Conservation (phyloP, 2,888 invertebrate genomes). For the Limnephilus lunatus region DNA sequence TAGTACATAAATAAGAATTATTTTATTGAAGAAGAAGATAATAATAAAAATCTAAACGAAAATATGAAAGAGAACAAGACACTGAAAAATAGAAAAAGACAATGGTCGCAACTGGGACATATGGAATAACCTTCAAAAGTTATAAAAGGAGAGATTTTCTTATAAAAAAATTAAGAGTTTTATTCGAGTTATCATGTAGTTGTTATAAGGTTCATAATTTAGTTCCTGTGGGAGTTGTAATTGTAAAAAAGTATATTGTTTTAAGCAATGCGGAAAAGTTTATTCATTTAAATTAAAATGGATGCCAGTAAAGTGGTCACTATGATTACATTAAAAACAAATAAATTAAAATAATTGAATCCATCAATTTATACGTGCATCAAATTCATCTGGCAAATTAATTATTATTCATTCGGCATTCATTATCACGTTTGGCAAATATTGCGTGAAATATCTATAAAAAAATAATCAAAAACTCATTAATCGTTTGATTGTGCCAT, state of each 20-base stretch:
- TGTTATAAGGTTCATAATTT: not conserved
- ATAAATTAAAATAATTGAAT: not conserved
- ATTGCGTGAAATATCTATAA: not conserved
- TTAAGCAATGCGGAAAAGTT: too few species aligned
- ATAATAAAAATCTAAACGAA: too few species aligned
- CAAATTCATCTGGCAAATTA: not conserved
- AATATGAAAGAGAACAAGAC: too few species aligned
- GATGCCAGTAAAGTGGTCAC: not conserved
- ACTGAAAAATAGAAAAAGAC: too few species aligned
- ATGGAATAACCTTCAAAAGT: too few species aligned
- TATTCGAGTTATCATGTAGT: not conserved
- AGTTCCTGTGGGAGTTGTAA: not conserved
- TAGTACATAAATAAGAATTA: too few species aligned
- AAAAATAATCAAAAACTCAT: slow-evolving; percentile 6
- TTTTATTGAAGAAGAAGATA: too few species aligned
- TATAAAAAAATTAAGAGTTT: too few species aligned
- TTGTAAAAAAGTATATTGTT: not conserved
- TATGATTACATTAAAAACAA: not conserved
- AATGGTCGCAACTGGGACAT: too few species aligned
- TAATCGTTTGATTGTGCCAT: not conserved
- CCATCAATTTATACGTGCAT: not conserved
- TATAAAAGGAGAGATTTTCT: too few species aligned
- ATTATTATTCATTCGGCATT: not conserved
- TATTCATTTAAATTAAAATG: not conserved
- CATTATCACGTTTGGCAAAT: not conserved